Evolutionary conservation across 1,140 invertebrate genomes (phyloP), one percentile per base, ranked within the genome.

Genomic region (Pteromalus puparum): DNA sequence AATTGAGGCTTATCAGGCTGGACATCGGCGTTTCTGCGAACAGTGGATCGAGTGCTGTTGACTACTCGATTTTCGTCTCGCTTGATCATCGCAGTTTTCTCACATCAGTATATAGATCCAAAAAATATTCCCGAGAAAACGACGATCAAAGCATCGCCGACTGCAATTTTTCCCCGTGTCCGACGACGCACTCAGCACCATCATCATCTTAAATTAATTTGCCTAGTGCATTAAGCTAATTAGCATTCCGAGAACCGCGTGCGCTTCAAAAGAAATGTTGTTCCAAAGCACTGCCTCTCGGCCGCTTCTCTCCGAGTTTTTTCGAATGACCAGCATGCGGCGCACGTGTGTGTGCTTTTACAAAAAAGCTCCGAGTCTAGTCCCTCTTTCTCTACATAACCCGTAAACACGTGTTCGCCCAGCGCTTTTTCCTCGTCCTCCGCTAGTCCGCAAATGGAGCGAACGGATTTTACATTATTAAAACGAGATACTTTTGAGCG

Each of bases 351-450:
- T 24, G 67, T 28, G 26, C 67, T 70, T 70, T 70, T 70, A 70
- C 12, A 70, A 70, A 70, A 70, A 70, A 70, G 67, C 26, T 26
- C 9, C 28, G 26, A 5, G 67, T n/a, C 28, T 65, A 65, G 67
- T 70, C 13, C 18, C 67, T 70, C 2, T 7, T 18, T 79, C 67
- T 83, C 48, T 30, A 83, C 10, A 15, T 30, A 30, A 74, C 24
- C 15, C 28, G n/a, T 65, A 79, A 79, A 84, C 82, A 84, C 68
- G 34, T 84, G 82, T 38, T 84, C 34, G 21, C 26, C 26, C 53
- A 61, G n/a, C 7, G 21, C 76, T 24, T 84, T 79, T 79, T 84
- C 67, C 26, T 28, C n/a, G 21, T 48, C 61, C 30, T 4, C n/a
- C n/a, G 24, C 15, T 48, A 21, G 13, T n/a, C 68, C 46, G 15